Base-by-base conservation (phyloP, 2,888 invertebrate species). In the Cyrtodaria siliqua region DNA sequence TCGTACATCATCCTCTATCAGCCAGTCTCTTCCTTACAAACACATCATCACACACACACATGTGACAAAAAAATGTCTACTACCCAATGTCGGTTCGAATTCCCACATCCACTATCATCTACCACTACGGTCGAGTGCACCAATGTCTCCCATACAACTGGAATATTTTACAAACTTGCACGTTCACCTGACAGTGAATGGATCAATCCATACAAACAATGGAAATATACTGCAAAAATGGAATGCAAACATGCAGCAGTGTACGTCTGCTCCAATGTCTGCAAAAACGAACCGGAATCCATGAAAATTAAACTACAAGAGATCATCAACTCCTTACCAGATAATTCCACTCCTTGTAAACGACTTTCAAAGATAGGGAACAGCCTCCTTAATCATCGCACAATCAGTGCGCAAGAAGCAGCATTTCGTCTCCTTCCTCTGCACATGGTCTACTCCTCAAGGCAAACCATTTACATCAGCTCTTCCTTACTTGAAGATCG, bases 231-330 rank as follows among this genome's bases (percentile, higher is more conserved):
- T 61, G 1, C 27, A 49, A 29, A 47, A 3, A 6, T 61, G 42
- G 59, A 59, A 42, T 23, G 59, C 59, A 44, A 59, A 59, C 27
- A 59, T 59, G 61, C 61, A 26, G 61, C 61, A 20, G 61, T 44
- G 3, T 61, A 61, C 29, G 50, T 61, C n/a, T n/a, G n/a, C n/a
- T 8, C 24, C 29, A 14, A 61, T 47, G 20, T 44, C 4, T 44
- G 44, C 20, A 3, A 18, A 6, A 18, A 44, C 44, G 64, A 64
- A 44, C 64, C 64, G 18, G 29, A 42, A 3, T 16, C n/a, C 16
- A 16, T 64, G 2, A 64, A 55, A n/a, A 18, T 16, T 16, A 4
- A 14, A 16, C 2, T 24, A 12, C 23, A 53, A 18, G 1, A 23
- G 9, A 64, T 42, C 9, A 42, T 64, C 6, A 23, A 42, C 8